A percentile compares a stretch with the other conserved stretches of the same genome.
phyloP scores from a whole-genome alignment of 1,140 invertebrate species.

The Idris sp. region DNA sequence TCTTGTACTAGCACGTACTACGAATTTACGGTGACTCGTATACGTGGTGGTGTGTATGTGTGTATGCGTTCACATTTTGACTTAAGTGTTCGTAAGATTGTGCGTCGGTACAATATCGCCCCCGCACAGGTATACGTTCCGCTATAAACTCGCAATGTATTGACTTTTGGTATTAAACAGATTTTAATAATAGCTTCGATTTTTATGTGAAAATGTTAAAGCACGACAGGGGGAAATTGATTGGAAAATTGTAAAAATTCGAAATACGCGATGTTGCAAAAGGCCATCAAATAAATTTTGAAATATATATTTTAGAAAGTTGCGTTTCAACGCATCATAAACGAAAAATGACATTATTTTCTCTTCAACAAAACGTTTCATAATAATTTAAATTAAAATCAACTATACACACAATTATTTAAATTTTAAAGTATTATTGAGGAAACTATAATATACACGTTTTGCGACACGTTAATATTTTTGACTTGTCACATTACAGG shows the following conservation, averaged over 20 bases:
- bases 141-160: conserved; percentile 26
- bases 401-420: no score
- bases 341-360: no score
- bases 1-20: conserved; percentile 51
- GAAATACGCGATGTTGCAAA: no score
- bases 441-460: no score
- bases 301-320: no score
- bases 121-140: conserved; percentile 45
- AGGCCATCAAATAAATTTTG: no score
- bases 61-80: conserved; percentile 4
- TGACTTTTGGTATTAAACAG: conserved; percentile 55
- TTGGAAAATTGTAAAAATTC: conserved; percentile 28
- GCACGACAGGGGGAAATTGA: conserved; percentile 17
- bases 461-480: conserved; percentile 48
- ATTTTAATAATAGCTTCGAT: conserved; percentile 51
- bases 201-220: conserved; percentile 31
- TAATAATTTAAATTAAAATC: no score
- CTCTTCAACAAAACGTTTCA: no score
- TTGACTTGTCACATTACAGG: conserved; percentile 47
- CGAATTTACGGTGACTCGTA: conserved; percentile 56
- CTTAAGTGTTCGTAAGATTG: conserved; percentile 10
- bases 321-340: no score
- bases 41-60: conserved; percentile 25
- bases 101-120: conserved; percentile 45
- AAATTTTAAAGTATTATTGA: no score